Evolutionary conservation across 1,140 invertebrate genomes (phyloP), one percentile per base, ranked within the genome.

Genomic region (Caenorhabditis inopinata): DNA sequence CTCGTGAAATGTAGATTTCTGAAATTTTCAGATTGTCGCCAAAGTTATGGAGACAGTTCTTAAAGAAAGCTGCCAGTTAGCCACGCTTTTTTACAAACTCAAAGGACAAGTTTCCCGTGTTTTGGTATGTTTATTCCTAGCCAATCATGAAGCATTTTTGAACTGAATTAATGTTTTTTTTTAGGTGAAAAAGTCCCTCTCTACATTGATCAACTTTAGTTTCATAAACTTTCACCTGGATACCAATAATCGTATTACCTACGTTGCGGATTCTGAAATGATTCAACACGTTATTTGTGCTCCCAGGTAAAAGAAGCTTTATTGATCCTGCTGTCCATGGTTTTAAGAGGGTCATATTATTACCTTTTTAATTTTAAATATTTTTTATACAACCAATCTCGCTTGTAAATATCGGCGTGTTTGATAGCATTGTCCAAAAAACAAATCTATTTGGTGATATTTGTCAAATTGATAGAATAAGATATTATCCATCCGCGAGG

Each of bases 201-300:
- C 68, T 6, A 42, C 58, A n/a, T 38, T 79, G n/a, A 62, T 68
- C 21, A 58, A 79, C 21, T 75, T 74, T 35, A 27, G 58, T 51
- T 49, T 79, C n/a, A 25, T 79, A 14, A 53, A 35, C 12, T 79
- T 79, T 27, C 45, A 32, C n/a, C 7, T 79, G 58, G 78, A 79
- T n/a, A 49, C 21, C 2, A 74, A 75, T 12, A 73, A 74, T 47
- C 58, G 68, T 29, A 32, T 27, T 18, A 32, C 27, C 6, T 79
- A 79, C 18, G 46, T 45, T 4, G 78, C 58, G 14, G 73, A 79
- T 35, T 12, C 29, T 14, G 78, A 74, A 16, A 25, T 38, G 5
- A 58, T 79, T 32, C 53, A 35, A 42, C 29, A 32, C 25, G 14
- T 74, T 23, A 42, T 79, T 16, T 68, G 27, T 27, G 46, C 68